These are phyloP conservation scores for Eristalis pertinax DNA, from an alignment of 2,888 invertebrate genomes.

Conservation along the genomic window DNA sequence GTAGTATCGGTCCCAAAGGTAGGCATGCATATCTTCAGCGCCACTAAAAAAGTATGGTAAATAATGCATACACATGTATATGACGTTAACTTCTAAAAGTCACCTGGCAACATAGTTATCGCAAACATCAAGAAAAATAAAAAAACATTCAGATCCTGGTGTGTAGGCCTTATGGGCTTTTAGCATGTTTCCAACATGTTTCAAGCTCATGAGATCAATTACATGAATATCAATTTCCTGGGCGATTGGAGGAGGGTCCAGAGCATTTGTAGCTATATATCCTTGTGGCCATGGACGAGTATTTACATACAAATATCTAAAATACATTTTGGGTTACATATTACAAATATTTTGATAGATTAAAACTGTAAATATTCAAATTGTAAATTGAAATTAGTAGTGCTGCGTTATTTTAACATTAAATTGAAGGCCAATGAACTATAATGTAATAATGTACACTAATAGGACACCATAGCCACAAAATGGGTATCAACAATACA, in stretches of 20 bases:
- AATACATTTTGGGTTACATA: slow-evolving; percentile 58
- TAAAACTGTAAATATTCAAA: no score
- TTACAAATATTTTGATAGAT: no score
- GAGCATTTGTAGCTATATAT: slow-evolving; percentile 88
- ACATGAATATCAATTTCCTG: slow-evolving; percentile 94
- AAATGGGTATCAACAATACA: no score
- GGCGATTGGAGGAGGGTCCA: slow-evolving; percentile 91
- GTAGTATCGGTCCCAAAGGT: slow-evolving; percentile 93
- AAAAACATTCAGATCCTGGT: slow-evolving; percentile 92
- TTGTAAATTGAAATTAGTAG: no score
- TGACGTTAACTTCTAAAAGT: slow-evolving; percentile 63
- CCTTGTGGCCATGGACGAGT: slow-evolving; percentile 91
- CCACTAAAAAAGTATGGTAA: slow-evolving; percentile 83
- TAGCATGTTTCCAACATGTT: slow-evolving; percentile 89
- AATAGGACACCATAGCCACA: no score
- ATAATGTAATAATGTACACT: no score
- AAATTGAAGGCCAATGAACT: no score
- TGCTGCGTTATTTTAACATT: no score
- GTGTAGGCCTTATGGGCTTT: slow-evolving; percentile 91
- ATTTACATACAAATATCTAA: slow-evolving; percentile 90
- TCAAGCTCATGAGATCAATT: slow-evolving; percentile 89
- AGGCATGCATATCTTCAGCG: slow-evolving; percentile 91
- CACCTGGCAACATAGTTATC: slow-evolving; percentile 92
- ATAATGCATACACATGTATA: background rate
- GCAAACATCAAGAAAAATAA: slow-evolving; percentile 92